These are phyloP conservation scores for Petrophora chlorosata DNA, from an alignment of 2,888 invertebrate genomes.

Conservation along the genomic window DNA sequence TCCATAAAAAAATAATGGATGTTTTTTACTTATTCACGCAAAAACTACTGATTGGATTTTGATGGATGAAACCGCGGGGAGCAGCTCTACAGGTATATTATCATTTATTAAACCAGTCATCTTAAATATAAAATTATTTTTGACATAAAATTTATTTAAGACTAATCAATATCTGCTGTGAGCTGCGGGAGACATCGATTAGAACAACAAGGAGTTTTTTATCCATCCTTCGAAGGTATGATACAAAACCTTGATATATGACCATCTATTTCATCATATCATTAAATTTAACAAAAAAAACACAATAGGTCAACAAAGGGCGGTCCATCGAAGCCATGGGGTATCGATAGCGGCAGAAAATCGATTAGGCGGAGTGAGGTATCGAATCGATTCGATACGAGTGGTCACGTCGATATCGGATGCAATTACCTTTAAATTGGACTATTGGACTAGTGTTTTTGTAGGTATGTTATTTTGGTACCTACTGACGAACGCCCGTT, in stretches of 20 bases:
- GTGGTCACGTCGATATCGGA: slow-evolving; percentile 20
- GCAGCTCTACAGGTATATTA: too few relatives aligned
- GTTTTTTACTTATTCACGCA: too few relatives aligned
- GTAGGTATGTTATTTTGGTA: slow-evolving; percentile 4
- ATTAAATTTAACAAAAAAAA: slow-evolving; percentile 4
- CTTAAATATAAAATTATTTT: too few relatives aligned
- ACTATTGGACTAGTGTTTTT: slow-evolving; percentile 9
- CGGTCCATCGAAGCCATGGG: slow-evolving; percentile 28
- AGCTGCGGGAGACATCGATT: too few relatives aligned
- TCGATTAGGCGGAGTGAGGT: slow-evolving; percentile 38
- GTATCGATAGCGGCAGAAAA: slow-evolving; percentile 31
- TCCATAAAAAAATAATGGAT: too few relatives aligned
- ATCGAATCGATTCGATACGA: slow-evolving; percentile 44
- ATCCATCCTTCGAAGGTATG: not conserved
- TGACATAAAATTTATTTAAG: too few relatives aligned
- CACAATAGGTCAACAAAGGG: slow-evolving; percentile 41
- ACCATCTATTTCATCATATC: slow-evolving; percentile 2
- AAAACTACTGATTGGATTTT: too few relatives aligned
- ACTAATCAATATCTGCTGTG: too few relatives aligned
- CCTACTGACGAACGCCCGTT: not conserved
- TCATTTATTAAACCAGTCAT: too few relatives aligned
- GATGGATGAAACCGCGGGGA: too few relatives aligned
- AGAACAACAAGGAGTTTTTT: too few relatives aligned
- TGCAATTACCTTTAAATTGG: slow-evolving; percentile 20
- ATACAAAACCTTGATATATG: not conserved